phyloP scores from a whole-genome alignment of 1,140 invertebrate genomes.

The Vollenhovia emeryi region DNA sequence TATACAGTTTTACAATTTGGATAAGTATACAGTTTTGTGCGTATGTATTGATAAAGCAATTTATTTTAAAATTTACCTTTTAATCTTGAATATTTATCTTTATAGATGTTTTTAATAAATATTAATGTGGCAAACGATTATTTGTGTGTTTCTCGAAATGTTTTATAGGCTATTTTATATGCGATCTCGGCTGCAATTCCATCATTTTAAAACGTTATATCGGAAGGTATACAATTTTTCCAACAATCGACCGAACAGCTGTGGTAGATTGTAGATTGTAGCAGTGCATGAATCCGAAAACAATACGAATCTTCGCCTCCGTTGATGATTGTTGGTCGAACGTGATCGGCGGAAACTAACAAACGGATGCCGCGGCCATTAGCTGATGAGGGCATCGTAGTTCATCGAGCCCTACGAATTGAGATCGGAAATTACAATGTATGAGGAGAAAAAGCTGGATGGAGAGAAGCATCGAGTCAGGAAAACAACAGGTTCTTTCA shows the following conservation, averaged over 20 bases:
- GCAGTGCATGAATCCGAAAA: conserved; percentile 8
- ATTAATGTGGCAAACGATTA: neutral
- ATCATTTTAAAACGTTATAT: neutral
- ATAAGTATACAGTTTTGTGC: neutral
- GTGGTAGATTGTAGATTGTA: neutral
- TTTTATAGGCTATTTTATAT: neutral
- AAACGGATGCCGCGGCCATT: conserved; percentile 59
- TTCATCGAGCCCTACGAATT: conserved; percentile 53
- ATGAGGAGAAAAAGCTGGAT: neutral
- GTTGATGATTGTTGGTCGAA: conserved; percentile 34
- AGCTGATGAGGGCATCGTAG: conserved; percentile 66
- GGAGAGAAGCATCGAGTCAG: neutral
- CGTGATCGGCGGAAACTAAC: conserved; percentile 10
- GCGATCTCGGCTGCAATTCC: neutral
- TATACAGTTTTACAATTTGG: conserved; percentile 4
- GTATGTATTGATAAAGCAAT: neutral
- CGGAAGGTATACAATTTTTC: neutral
- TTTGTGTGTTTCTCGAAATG: neutral
- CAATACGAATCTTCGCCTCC: conserved; percentile 26
- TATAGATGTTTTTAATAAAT: conserved; percentile 18
- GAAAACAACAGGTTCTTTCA: conserved; percentile 18
- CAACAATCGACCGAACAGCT: neutral
- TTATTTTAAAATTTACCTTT: neutral
- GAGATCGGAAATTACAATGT: conserved; percentile 37
- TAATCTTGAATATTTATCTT: too few species aligned